phyloP scores from a whole-genome alignment of 1,140 invertebrate species.

The Lutraria rhynchaena region DNA sequence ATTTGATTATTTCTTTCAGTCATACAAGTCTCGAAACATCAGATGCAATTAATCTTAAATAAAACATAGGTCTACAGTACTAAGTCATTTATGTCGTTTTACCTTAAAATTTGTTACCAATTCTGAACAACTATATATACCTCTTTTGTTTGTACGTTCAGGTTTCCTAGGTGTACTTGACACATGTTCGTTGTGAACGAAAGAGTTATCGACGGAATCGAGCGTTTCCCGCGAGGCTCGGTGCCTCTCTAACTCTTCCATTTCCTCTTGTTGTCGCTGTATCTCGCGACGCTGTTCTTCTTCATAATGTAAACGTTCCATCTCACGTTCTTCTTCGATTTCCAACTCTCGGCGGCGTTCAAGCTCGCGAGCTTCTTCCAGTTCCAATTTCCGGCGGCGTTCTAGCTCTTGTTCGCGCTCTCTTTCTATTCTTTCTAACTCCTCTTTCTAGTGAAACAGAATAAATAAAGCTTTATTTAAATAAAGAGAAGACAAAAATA shows the following conservation, averaged over 20 bases:
- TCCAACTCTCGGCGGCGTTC: conserved; percentile 21
- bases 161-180: conserved; percentile 56
- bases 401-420: conserved; percentile 38
- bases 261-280: conserved; percentile 50
- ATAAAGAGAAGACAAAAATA: background rate
- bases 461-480: background rate
- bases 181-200: conserved; percentile 3
- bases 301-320: conserved; percentile 11
- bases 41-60: no score
- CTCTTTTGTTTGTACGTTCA: no score
- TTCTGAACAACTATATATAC: no score
- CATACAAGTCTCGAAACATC: no score
- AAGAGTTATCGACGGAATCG: conserved; percentile 33
- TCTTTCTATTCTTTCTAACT: conserved; percentile 39
- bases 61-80: no score
- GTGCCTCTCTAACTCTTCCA: conserved; percentile 32
- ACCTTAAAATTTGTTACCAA: no score
- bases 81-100: no score
- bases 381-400: conserved; percentile 19
- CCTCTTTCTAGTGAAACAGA: conserved; percentile 13
- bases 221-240: conserved; percentile 60
- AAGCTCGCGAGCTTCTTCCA: conserved; percentile 39
- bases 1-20: no score
- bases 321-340: conserved; percentile 34
- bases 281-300: conserved; percentile 25